These are phyloP conservation scores for Aphidius gifuensis DNA, from an alignment of 1,140 invertebrate species.

Conservation along the genomic window DNA sequence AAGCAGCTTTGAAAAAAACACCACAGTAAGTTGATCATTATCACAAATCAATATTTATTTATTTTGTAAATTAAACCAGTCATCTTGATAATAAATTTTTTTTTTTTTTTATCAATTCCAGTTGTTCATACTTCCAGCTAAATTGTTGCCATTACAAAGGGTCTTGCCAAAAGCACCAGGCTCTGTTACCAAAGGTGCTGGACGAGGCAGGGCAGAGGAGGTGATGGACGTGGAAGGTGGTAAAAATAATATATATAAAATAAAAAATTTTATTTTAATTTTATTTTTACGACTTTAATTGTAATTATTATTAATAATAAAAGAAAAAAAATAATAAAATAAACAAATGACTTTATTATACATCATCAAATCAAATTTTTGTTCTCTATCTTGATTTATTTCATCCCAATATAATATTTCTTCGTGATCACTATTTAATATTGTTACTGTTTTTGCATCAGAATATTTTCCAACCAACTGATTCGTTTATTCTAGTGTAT, in stretches of 20 bases:
- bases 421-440: conserved; percentile 53
- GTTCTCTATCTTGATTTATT: conserved; percentile 58
- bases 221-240: conserved; percentile 52
- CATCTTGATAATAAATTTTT: conserved; percentile 55
- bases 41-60: not conserved
- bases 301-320: conserved; percentile 4
- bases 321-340: conserved; percentile 17
- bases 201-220: conserved; percentile 57
- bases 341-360: conserved; percentile 27
- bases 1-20: conserved; percentile 79
- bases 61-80: conserved; percentile 9
- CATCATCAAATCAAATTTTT: conserved; percentile 62
- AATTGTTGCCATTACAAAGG: conserved; percentile 83
- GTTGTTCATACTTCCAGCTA: conserved; percentile 89
- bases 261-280: conserved; percentile 12
- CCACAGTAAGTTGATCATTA: conserved; percentile 60
- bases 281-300: not conserved
- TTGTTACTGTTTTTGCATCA: conserved; percentile 38
- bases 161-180: conserved; percentile 82
- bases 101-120: conserved; percentile 1
- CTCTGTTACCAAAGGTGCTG: conserved; percentile 54
- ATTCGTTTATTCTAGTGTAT: conserved; percentile 58
- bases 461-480: conserved; percentile 45
- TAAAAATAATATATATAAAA: not conserved
- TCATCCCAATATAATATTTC: conserved; percentile 67